These are phyloP conservation scores for Gerris lacustris DNA, from an alignment of 2,888 invertebrate genomes.

Conservation along the genomic window DNA sequence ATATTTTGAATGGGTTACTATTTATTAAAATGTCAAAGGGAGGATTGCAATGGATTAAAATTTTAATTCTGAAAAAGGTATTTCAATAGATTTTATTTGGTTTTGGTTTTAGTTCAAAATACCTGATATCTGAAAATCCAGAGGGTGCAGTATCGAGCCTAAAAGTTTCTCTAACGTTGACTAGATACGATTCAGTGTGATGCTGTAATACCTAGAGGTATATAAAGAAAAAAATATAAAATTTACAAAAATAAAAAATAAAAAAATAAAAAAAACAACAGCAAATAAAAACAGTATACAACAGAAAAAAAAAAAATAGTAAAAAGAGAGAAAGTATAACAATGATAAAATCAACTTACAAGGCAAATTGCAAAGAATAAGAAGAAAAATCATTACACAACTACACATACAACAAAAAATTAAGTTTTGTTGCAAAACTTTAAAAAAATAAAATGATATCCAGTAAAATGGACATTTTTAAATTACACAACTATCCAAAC, in stretches of 20 bases:
- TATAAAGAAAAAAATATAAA: conserved; percentile 11
- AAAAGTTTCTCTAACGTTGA: conserved; percentile 5
- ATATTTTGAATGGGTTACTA: no score
- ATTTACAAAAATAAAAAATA: conserved; percentile 12
- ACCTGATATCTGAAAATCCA: conserved; percentile 5
- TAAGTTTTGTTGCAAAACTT: no score
- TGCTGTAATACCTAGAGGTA: conserved; percentile 3
- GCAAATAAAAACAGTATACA: neutral
- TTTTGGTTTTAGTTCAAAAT: neutral
- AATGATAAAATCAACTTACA: neutral
- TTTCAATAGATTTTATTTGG: no score
- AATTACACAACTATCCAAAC: no score
- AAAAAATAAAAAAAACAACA: neutral
- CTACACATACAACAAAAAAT: no score
- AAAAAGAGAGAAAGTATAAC: neutral
- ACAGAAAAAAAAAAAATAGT: neutral
- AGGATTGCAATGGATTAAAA: no score
- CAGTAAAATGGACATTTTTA: no score
- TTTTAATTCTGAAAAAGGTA: no score
- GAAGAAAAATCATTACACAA: no score
- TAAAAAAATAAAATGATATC: no score
- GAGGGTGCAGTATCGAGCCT: conserved; percentile 5
- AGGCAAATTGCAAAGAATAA: no score
- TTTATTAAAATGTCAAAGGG: no score
- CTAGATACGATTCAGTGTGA: conserved; percentile 2